Conservation (phyloP, 1,140 invertebrate species). For the Pinna nobilis region DNA sequence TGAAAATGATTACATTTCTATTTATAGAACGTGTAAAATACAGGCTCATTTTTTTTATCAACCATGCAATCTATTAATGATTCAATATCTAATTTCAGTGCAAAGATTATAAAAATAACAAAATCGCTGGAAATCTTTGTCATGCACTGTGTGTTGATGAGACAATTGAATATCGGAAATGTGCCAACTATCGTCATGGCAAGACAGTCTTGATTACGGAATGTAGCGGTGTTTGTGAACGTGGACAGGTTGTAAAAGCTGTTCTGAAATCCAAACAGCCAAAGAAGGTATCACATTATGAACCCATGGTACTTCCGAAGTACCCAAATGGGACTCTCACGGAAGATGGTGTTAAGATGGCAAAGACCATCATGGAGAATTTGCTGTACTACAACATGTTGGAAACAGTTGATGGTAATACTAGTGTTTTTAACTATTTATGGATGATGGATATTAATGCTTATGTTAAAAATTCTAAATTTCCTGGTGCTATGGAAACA, state of each 20-base stretch:
- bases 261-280: conserved; percentile 47
- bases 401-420: conserved; percentile 21
- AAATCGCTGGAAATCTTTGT: conserved; percentile 62
- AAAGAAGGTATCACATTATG: conserved; percentile 16
- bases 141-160: conserved; percentile 50
- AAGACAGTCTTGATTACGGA: conserved; percentile 62
- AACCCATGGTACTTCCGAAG: conserved; percentile 18
- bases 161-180: conserved; percentile 48
- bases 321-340: conserved; percentile 6
- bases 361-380: conserved; percentile 39
- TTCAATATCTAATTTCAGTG: conserved; percentile 59
- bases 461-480: conserved; percentile 34
- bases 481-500: conserved; percentile 11
- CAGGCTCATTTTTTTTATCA: too few relatives aligned
- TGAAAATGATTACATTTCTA: too few relatives aligned
- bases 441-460: conserved; percentile 50
- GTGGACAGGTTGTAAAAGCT: conserved; percentile 31
- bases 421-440: conserved; percentile 48
- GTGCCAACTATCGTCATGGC: conserved; percentile 59
- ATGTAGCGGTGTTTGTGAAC: conserved; percentile 44
- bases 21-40: too few relatives aligned
- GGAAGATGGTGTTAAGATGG: conserved; percentile 17
- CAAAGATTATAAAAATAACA: conserved; percentile 47
- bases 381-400: conserved; percentile 25
- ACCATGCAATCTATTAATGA: not conserved